A percentile compares a stretch with the other conserved stretches of the same genome.
These are phyloP conservation scores for Eidolon helvum DNA, from an alignment of 2,113 vertebrate genomes.

Conservation along the genomic window DNA sequence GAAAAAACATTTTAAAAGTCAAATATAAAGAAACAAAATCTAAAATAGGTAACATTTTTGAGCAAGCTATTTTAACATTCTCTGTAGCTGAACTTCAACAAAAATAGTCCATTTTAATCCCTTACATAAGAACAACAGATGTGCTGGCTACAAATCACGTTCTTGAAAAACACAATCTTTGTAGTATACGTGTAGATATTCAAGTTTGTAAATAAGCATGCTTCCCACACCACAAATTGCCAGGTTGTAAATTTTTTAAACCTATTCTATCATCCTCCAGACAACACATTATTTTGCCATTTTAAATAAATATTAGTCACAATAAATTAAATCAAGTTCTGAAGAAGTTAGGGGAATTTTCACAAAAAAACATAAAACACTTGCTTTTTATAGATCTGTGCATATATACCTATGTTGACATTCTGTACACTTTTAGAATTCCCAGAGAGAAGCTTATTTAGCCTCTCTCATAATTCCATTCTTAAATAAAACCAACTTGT, in stretches of 20 bases:
- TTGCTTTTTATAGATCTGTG: not conserved
- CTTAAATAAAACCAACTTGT: not conserved
- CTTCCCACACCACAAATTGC: not conserved
- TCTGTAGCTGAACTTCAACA: constrained; percentile 42
- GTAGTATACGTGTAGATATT: not conserved
- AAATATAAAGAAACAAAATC: constrained; percentile 23
- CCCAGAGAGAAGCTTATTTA: not conserved
- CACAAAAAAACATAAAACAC: not conserved
- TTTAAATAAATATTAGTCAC: constrained; percentile 1
- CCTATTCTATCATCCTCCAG: not conserved
- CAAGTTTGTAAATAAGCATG: constrained; percentile 46
- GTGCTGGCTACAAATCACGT: constrained; percentile 57
- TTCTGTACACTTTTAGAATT: not conserved
- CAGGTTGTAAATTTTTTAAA: constrained; percentile 4
- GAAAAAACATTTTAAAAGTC: constrained; percentile 34
- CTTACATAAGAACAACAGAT: constrained; percentile 64
- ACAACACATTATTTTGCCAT: not conserved
- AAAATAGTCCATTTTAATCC: constrained; percentile 68
- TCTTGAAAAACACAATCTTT: constrained; percentile 38
- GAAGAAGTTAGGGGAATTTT: not conserved
- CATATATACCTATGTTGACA: not conserved
- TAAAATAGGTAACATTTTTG: constrained; percentile 39
- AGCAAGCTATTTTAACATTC: constrained; percentile 30
- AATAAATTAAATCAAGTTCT: not conserved
- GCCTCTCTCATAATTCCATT: not conserved